Evolutionary conservation across 2,888 invertebrate genomes (phyloP).

Genomic region (Oscheius onirici): DNA sequence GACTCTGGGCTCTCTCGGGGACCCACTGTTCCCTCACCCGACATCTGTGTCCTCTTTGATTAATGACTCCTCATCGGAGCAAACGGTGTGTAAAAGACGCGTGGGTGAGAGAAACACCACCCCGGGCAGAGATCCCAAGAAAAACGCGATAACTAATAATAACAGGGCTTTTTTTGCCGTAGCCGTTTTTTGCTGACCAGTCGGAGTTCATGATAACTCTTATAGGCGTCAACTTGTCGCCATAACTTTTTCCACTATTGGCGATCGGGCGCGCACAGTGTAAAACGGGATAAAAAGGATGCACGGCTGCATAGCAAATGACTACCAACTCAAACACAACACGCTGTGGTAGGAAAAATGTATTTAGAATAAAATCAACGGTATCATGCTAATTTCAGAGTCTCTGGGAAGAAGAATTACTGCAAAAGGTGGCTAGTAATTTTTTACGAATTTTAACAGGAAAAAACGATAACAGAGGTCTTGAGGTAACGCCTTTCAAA

Average conservation of each 20-base stretch:
- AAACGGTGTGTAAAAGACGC: constrained; percentile 30
- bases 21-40: constrained; percentile 18
- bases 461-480: no score
- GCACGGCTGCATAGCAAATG: no score
- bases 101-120: constrained; percentile 30
- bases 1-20: background rate
- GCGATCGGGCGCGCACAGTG: background rate
- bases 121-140: background rate
- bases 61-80: constrained; percentile 21
- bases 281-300: background rate
- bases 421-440: no score
- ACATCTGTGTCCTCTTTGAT: constrained; percentile 29
- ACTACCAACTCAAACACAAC: no score
- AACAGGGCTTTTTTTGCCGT: background rate
- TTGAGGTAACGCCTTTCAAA: no score
- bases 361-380: no score
- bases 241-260: background rate
- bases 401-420: no score
- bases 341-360: no score
- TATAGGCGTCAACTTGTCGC: background rate
- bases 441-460: no score
- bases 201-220: background rate
- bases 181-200: background rate
- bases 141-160: constrained; percentile 4
- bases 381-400: no score